Percentiles rank a stretch among this genome's conserved stretches.
These are phyloP conservation scores for Macrochelys suwanniensis DNA, from an alignment of 2,797 vertebrate genomes.

Conservation along the genomic window DNA sequence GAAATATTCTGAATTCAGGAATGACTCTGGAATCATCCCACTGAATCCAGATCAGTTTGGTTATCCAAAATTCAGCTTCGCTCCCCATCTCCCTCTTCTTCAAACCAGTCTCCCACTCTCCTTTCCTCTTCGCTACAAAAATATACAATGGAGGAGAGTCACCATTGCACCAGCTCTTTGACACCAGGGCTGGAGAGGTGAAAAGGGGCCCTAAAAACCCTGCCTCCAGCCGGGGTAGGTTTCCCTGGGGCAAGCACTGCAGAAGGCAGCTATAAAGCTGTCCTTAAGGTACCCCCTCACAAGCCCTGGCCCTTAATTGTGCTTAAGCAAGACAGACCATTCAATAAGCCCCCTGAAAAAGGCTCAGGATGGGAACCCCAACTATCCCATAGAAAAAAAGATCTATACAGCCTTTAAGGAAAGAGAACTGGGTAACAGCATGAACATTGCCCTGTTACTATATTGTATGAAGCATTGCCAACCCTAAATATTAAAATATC, in stretches of 20 bases:
- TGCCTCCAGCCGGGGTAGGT: neutral
- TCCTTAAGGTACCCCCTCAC: neutral
- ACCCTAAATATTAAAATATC: neutral
- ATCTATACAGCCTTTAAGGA: neutral
- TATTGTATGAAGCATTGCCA: fast-evolving
- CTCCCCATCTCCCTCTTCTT: neutral
- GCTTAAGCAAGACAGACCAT: neutral
- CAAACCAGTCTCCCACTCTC: neutral
- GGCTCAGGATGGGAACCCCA: fast-evolving
- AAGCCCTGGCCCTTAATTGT: neutral
- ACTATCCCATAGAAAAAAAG: neutral
- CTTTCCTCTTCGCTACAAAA: too few species aligned
- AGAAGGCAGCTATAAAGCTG: neutral
- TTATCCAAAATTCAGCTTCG: neutral
- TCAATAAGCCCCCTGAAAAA: neutral
- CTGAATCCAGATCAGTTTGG: neutral
- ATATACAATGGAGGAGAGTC: neutral
- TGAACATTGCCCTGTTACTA: neutral
- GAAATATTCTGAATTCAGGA: neutral
- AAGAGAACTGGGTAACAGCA: fast-evolving
- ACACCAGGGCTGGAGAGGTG: neutral
- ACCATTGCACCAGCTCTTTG: neutral
- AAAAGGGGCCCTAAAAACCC: neutral
- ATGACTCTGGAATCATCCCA: neutral
- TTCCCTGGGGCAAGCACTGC: neutral